Evolutionary conservation across 2,797 vertebrate species (phyloP).

Genomic region (Danio kyathit): DNA sequence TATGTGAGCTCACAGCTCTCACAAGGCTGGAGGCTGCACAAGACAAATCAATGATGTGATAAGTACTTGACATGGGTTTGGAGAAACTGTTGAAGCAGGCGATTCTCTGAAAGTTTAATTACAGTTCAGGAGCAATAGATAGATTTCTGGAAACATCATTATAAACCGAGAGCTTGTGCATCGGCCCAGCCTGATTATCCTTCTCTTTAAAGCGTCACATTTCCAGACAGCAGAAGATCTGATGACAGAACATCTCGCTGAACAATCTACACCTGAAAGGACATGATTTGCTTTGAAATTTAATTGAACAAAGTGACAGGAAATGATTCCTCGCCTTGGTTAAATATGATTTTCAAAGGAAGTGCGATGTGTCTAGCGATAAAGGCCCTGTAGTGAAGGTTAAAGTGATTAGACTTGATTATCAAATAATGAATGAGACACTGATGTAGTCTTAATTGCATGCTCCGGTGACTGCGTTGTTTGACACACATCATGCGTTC

Average conservation of each 20-base stretch:
- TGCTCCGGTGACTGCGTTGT: slow-evolving; percentile 57
- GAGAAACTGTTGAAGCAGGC: slow-evolving; percentile 69
- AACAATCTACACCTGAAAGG: slow-evolving; percentile 69
- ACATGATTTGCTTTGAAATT: slow-evolving; percentile 66
- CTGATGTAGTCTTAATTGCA: slow-evolving; percentile 66
- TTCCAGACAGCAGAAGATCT: slow-evolving; percentile 56
- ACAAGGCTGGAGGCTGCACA: slow-evolving; percentile 56
- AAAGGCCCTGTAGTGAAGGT: slow-evolving; percentile 69
- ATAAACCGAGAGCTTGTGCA: slow-evolving; percentile 67
- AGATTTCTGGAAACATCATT: slow-evolving; percentile 68
- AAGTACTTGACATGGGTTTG: slow-evolving; percentile 63
- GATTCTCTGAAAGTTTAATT: slow-evolving; percentile 69
- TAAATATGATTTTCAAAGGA: slow-evolving; percentile 67
- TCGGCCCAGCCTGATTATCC: slow-evolving; percentile 63
- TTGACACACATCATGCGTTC: slow-evolving; percentile 61
- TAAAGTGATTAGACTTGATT: slow-evolving; percentile 71
- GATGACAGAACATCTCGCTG: slow-evolving; percentile 65
- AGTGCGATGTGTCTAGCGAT: slow-evolving; percentile 63
- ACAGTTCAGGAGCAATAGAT: slow-evolving; percentile 63
- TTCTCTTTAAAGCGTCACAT: slow-evolving; percentile 66
- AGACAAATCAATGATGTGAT: slow-evolving; percentile 66
- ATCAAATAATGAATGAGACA: slow-evolving; percentile 74
- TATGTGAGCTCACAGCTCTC: slow-evolving; percentile 53
- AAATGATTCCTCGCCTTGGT: slow-evolving; percentile 64
- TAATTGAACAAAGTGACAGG: slow-evolving; percentile 64